Evolutionary conservation across 2,113 vertebrate species (phyloP), one percentile per base, ranked within the genome.

Genomic region (Mus musculus): DNA sequence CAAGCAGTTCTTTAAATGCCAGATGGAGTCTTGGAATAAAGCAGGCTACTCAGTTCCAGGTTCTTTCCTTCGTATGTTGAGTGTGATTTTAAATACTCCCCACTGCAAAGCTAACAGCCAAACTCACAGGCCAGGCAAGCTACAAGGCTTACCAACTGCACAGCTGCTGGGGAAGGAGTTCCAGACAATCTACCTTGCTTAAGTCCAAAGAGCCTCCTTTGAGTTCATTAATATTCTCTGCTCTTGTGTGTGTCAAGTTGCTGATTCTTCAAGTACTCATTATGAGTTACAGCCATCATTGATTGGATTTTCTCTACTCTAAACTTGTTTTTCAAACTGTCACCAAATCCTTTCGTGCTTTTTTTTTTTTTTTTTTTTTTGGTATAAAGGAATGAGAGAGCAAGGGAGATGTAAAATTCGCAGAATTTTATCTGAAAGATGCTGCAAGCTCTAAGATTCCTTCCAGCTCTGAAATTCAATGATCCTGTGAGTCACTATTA

Each of bases 1-100:
- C 98, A 98, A 98, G 96, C 97, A 96, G 97, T 97, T 97, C 95
- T 93, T 96, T 97, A 97, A 96, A 97, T 97, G 97, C 97, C 97
- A 98, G 98, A 98, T 98, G 98, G 97, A 97, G 97, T 98, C 98
- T 98, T 98, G 97, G 97, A 97, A 98, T 97, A 97, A 97, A 97
- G 96, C 94, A 97, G 96, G 96, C 96, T 97, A 97, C 94, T 97
- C 88, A 28, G 97, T 97, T 98, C 98, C 98, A 98, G 97, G 93
- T 97, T 98, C 98, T 96, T 97, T 96, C 96, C 96, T 96, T 98
- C 98, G 54, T 97, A 97, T 97, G 98, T 97, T 98, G 88, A 97
- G 98, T 97, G 97, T 97, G 97, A 97, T 97, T 97, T 98, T 97
- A 98, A 97, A 97, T 97, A 97, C 96, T 97, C 97, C 97, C 97